Evolutionary conservation across 2,888 invertebrate species (phyloP).

Genomic region (Euplagia quadripunctaria): DNA sequence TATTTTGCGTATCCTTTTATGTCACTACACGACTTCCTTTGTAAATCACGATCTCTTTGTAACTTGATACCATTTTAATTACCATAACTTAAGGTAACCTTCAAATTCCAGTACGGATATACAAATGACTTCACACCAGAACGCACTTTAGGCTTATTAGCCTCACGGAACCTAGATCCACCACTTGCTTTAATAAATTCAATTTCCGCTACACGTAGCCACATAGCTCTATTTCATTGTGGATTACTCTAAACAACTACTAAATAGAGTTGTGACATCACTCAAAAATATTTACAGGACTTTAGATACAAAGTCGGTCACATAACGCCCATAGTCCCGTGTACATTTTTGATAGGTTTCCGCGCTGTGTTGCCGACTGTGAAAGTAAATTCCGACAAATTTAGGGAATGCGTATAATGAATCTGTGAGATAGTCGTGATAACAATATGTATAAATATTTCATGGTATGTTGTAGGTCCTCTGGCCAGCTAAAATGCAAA

Average conservation of each 20-base stretch:
- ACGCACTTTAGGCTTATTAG: conserved; percentile 42
- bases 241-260: conserved; percentile 58
- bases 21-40: background rate
- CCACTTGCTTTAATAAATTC: conserved; percentile 60
- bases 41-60: background rate
- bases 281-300: conserved; percentile 24
- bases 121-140: conserved; percentile 31
- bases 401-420: conserved; percentile 51
- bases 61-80: background rate
- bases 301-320: conserved; percentile 9
- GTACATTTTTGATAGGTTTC: conserved; percentile 23
- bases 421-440: conserved; percentile 46
- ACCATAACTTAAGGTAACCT: conserved; percentile 14
- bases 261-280: conserved; percentile 42
- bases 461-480: background rate
- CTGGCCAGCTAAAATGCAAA: background rate
- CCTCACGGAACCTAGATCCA: conserved; percentile 39
- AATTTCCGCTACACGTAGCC: conserved; percentile 58
- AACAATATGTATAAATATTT: conserved; percentile 41
- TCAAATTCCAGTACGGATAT: conserved; percentile 11
- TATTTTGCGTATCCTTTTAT: no score
- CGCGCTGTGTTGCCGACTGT: conserved; percentile 41
- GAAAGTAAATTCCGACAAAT: conserved; percentile 53
- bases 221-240: conserved; percentile 57
- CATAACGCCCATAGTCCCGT: conserved; percentile 23